These are phyloP conservation scores for Polia nebulosa DNA, from an alignment of 2,888 invertebrate species.

Conservation along the genomic window DNA sequence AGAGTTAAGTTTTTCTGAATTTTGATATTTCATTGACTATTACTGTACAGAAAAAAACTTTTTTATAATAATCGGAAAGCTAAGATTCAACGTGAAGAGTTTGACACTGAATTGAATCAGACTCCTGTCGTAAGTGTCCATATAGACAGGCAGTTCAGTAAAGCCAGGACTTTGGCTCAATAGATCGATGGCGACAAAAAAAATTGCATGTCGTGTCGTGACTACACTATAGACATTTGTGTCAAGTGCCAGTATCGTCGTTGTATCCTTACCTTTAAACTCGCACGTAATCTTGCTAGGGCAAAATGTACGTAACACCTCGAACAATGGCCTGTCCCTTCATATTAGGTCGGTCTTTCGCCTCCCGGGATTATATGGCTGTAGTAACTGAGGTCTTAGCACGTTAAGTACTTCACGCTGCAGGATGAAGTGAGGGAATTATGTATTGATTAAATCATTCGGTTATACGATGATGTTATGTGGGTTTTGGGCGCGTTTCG, in stretches of 20 bases:
- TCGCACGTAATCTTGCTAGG: conserved; percentile 82
- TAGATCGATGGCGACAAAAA: neutral
- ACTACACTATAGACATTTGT: conserved; percentile 7
- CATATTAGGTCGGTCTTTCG: conserved; percentile 83
- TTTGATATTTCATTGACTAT: too few species aligned
- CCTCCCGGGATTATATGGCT: conserved; percentile 78
- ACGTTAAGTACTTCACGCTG: conserved; percentile 72
- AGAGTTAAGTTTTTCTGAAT: too few species aligned
- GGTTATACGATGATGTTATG: conserved; percentile 40
- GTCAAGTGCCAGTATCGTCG: conserved; percentile 13
- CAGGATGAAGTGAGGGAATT: conserved; percentile 69
- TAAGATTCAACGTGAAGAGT: neutral
- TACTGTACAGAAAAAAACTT: too few species aligned
- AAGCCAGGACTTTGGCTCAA: neutral
- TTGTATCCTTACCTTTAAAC: conserved; percentile 61
- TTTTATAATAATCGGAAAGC: too few species aligned
- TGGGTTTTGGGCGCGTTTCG: conserved; percentile 18
- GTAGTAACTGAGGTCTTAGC: conserved; percentile 73
- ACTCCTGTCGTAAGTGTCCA: neutral
- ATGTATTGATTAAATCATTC: conserved; percentile 75
- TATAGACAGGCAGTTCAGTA: conserved; percentile 9
- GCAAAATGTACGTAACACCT: conserved; percentile 84
- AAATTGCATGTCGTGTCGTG: conserved; percentile 1
- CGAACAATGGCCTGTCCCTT: conserved; percentile 85
- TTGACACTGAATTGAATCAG: conserved; percentile 14